phyloP scores from a whole-genome alignment of 2,113 vertebrate genomes.

The Aramus guarauna region DNA sequence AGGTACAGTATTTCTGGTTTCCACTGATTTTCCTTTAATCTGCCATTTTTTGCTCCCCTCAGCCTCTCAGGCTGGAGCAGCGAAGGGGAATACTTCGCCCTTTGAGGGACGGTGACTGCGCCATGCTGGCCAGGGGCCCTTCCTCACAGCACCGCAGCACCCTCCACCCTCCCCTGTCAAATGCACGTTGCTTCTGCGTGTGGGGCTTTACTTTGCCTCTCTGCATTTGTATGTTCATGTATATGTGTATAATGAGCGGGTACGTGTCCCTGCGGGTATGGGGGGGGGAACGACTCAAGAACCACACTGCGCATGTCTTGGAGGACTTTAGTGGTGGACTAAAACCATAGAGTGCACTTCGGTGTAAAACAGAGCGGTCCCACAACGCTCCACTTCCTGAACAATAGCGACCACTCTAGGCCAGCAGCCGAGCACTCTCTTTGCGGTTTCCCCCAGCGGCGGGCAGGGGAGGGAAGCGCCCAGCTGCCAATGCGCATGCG shows the following conservation, averaged over 20 bases:
- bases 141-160: background rate
- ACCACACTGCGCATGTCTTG: background rate
- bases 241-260: accelerated
- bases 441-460: background rate
- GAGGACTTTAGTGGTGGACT: background rate
- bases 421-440: background rate
- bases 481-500: background rate
- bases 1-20: background rate
- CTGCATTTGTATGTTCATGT: too few species aligned
- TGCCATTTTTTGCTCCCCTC: background rate
- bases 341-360: background rate
- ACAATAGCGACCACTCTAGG: accelerated
- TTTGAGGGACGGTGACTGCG: accelerated
- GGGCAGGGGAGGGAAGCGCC: too few species aligned
- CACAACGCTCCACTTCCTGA: accelerated
- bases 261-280: accelerated
- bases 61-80: too few species aligned
- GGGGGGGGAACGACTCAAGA: too few species aligned
- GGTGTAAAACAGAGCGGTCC: background rate
- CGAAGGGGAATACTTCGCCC: accelerated
- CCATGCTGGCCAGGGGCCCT: too few species aligned
- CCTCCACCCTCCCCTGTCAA: accelerated
- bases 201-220: background rate
- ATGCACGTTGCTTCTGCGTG: too few species aligned
- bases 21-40: background rate